Evolutionary conservation across 1,140 invertebrate species (phyloP).

Genomic region (Sitodiplosis mosellana): DNA sequence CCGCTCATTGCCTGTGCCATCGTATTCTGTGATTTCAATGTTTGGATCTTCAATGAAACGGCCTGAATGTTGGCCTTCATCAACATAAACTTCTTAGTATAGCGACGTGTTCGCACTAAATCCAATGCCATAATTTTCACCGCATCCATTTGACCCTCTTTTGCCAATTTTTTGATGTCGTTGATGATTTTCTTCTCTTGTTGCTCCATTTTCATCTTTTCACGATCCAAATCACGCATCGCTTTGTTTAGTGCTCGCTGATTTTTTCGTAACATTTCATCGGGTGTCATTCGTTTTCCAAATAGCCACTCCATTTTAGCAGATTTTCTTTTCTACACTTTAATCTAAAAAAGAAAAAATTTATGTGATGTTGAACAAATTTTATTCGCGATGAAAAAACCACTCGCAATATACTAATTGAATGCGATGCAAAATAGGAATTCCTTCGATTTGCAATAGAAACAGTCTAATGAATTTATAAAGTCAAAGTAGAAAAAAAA

Average conservation of each 20-base stretch:
- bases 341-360: not conserved
- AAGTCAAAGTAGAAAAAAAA: too few species aligned
- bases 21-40: slow-evolving; percentile 92
- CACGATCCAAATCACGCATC: slow-evolving; percentile 91
- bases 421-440: too few species aligned
- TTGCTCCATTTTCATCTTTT: slow-evolving; percentile 89
- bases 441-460: too few species aligned
- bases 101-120: slow-evolving; percentile 85
- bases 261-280: slow-evolving; percentile 96
- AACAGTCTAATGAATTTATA: too few species aligned
- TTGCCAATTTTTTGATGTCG: slow-evolving; percentile 98
- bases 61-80: slow-evolving; percentile 99
- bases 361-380: too few species aligned
- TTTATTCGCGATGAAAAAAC: too few species aligned
- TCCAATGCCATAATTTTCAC: slow-evolving; percentile 99
- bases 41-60: slow-evolving; percentile 96
- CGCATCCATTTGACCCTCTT: slow-evolving; percentile 99
- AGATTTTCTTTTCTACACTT: not conserved
- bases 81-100: slow-evolving; percentile 96
- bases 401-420: too few species aligned
- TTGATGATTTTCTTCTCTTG: slow-evolving; percentile 97
- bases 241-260: slow-evolving; percentile 97
- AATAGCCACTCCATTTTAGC: slow-evolving; percentile 86
- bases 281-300: slow-evolving; percentile 87
- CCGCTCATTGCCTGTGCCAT: slow-evolving; percentile 99